Evolutionary conservation across 2,113 vertebrate genomes (phyloP).

Genomic region (Aspidoscelis tigris): DNA sequence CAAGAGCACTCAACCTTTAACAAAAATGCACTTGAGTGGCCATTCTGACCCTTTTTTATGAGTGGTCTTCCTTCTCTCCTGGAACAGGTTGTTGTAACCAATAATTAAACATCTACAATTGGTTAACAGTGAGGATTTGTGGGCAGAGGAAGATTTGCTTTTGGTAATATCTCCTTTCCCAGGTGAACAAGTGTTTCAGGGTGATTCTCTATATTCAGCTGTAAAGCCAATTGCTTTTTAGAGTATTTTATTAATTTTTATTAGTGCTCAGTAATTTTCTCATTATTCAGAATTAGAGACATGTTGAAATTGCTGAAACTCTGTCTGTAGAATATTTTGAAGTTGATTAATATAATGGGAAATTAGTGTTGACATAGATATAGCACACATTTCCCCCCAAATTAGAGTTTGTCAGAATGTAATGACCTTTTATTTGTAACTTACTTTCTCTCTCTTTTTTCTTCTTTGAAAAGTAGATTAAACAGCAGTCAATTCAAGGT

Average conservation of each 20-base stretch:
- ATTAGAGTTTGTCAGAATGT: neutral
- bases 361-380: slow-evolving; percentile 32
- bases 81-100: too few relatives aligned
- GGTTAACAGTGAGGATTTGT: too few relatives aligned
- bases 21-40: too few relatives aligned
- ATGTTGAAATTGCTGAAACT: slow-evolving; percentile 31
- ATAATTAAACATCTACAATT: too few relatives aligned
- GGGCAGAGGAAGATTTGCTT: too few relatives aligned
- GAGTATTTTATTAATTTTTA: slow-evolving; percentile 11
- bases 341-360: slow-evolving; percentile 41
- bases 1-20: too few relatives aligned
- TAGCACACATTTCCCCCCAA: slow-evolving; percentile 22
- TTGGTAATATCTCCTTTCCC: too few relatives aligned
- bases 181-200: neutral
- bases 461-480: neutral
- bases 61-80: too few relatives aligned
- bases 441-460: neutral
- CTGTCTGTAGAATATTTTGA: slow-evolving; percentile 37
- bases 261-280: slow-evolving; percentile 12
- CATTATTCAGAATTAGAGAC: slow-evolving; percentile 3
- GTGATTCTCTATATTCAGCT: neutral
- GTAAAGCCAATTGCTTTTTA: neutral
- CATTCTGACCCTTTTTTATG: too few relatives aligned
- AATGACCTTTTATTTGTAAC: slow-evolving; percentile 2
- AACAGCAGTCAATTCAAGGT: neutral